A percentile compares a stretch with the other conserved stretches of the same genome.
Conservation (phyloP, 1,140 invertebrate species). For the Dysdera silvatica region DNA sequence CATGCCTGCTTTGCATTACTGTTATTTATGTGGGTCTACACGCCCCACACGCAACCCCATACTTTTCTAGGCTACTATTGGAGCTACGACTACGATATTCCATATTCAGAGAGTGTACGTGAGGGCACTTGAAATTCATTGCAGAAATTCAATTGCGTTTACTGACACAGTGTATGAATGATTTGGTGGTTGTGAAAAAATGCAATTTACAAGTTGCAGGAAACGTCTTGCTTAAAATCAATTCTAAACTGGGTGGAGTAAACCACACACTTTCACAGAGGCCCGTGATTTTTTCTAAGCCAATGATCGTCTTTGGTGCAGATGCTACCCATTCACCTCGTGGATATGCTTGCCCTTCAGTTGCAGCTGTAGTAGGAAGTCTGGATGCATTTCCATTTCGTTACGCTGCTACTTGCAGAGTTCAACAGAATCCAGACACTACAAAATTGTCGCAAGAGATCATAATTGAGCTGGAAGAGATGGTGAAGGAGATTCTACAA, state of each 20-base stretch:
- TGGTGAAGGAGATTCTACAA: slow-evolving; percentile 54
- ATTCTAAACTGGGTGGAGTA: slow-evolving; percentile 71
- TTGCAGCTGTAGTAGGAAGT: slow-evolving; percentile 59
- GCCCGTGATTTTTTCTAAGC: slow-evolving; percentile 41
- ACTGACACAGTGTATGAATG: slow-evolving; percentile 67
- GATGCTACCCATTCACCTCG: slow-evolving; percentile 74
- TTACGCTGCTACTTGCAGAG: slow-evolving; percentile 20
- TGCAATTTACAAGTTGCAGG: slow-evolving; percentile 46
- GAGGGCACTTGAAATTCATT: slow-evolving; percentile 68
- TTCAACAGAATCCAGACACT: slow-evolving; percentile 26
- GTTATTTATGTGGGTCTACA: too few relatives aligned
- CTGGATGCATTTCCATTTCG: slow-evolving; percentile 16
- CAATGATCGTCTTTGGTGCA: slow-evolving; percentile 66
- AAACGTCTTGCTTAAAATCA: slow-evolving; percentile 78
- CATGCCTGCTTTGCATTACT: too few relatives aligned
- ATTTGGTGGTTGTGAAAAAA: slow-evolving; percentile 44
- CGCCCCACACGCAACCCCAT: too few relatives aligned
- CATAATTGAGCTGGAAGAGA: slow-evolving; percentile 55
- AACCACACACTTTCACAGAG: slow-evolving; percentile 56
- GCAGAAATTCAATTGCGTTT: slow-evolving; percentile 65
- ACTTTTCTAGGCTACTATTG: too few relatives aligned
- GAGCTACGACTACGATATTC: too few relatives aligned
- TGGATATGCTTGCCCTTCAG: slow-evolving; percentile 62
- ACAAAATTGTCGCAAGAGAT: slow-evolving; percentile 30
- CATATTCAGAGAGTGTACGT: too few relatives aligned